Evolutionary conservation across 1,140 invertebrate genomes (phyloP).

Genomic region (Andricus grossulariae): DNA sequence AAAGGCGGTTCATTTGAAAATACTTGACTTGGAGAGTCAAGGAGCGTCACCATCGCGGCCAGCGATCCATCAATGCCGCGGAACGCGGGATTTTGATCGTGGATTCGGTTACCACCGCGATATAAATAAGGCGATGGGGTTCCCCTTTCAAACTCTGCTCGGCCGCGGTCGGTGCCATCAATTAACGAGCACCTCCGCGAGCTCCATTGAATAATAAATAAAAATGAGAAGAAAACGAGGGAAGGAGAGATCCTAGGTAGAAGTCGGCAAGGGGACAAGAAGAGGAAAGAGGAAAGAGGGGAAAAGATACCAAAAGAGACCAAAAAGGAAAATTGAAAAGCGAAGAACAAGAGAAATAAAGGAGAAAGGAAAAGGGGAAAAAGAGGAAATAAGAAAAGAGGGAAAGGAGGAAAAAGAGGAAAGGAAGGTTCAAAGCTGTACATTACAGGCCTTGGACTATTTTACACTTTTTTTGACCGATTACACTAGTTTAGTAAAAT

Average conservation of each 20-base stretch:
- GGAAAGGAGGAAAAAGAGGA: no score
- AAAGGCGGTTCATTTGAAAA: conserved; percentile 57
- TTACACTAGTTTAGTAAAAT: no score
- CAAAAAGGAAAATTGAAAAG: background rate
- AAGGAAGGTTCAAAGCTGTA: no score
- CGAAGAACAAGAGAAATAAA: no score
- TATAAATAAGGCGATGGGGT: conserved; percentile 70
- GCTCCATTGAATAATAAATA: conserved; percentile 73
- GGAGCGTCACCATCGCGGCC: conserved; percentile 56
- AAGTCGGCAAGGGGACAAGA: no score
- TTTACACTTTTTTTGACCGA: no score
- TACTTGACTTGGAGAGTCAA: conserved; percentile 35
- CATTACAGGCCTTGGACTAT: no score
- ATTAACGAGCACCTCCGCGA: conserved; percentile 71
- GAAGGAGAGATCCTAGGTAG: no score
- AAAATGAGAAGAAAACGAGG: conserved; percentile 58
- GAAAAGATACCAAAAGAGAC: background rate
- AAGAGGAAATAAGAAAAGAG: no score
- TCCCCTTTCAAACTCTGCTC: conserved; percentile 46
- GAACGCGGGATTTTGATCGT: conserved; percentile 73
- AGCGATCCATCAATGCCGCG: conserved; percentile 72
- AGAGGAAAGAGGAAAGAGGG: no score
- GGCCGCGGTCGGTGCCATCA: conserved; percentile 66
- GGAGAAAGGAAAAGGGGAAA: no score
- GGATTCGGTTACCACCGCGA: conserved; percentile 68